Evolutionary conservation across 2,113 vertebrate genomes (phyloP).

Genomic region (Alces alces): DNA sequence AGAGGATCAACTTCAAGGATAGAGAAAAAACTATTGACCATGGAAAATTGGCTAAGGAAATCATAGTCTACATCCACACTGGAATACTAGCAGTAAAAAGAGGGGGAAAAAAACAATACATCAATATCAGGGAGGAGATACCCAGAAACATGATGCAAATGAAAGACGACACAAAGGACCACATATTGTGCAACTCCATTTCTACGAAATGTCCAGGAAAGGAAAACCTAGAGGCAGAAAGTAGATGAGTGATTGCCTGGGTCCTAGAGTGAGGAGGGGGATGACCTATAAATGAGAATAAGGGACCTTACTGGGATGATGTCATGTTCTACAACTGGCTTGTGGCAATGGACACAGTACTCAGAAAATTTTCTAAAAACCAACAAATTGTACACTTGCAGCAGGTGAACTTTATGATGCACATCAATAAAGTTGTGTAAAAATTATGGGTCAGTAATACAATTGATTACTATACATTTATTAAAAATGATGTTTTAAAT

Average conservation of each 20-base stretch:
- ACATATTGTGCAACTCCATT: fast-evolving
- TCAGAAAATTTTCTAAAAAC: background rate
- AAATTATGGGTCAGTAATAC: background rate
- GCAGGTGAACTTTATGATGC: background rate
- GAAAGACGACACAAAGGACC: background rate
- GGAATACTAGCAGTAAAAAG: background rate
- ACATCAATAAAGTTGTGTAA: background rate
- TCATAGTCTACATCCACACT: fast-evolving
- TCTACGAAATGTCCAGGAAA: background rate
- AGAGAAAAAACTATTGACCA: background rate
- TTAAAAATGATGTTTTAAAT: background rate
- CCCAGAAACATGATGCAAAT: background rate
- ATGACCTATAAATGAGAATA: background rate
- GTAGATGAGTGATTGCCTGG: fast-evolving
- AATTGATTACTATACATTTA: background rate
- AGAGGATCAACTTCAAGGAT: background rate
- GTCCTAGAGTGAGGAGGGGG: no score
- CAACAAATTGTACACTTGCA: background rate
- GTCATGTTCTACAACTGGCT: no score
- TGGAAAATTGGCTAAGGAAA: background rate
- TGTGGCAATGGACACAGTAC: background rate
- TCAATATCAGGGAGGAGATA: fast-evolving
- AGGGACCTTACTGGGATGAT: background rate
- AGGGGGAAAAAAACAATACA: background rate
- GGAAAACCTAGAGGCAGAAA: background rate